phyloP scores from a whole-genome alignment of 2,113 vertebrate species.

The Brachionichthys hirsutus region DNA sequence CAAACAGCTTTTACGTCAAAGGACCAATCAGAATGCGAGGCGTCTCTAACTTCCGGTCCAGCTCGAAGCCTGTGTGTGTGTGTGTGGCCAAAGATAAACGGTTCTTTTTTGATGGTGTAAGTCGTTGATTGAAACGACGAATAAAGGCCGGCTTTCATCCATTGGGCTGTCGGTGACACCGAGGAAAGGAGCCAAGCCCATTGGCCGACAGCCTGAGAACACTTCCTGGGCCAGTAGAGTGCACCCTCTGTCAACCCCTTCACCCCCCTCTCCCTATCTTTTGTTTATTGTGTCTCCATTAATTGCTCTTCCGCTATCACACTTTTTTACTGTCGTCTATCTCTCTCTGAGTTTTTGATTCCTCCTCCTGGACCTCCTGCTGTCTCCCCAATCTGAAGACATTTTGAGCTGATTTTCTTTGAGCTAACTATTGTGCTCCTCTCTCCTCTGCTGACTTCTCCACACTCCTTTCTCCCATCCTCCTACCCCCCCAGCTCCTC shows the following conservation, averaged over 20 bases:
- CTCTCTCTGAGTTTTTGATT: background rate
- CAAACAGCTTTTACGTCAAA: no score
- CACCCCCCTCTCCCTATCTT: conserved; percentile 33
- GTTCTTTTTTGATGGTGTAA: conserved; percentile 68
- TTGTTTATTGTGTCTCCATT: no score
- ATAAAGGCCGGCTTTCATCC: conserved; percentile 77
- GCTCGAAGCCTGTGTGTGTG: conserved; percentile 7
- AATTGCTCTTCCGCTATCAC: conserved; percentile 27
- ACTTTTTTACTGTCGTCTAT: background rate
- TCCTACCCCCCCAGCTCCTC: background rate
- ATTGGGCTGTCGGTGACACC: conserved; percentile 73
- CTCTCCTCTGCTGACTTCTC: background rate
- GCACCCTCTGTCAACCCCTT: conserved; percentile 67
- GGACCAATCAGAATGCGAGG: no score
- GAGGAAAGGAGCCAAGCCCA: conserved; percentile 67
- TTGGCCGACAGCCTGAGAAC: conserved; percentile 76
- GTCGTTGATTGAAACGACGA: conserved; percentile 62
- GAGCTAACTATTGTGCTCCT: no score
- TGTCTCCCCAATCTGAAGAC: background rate
- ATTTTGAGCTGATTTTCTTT: background rate
- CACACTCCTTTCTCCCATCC: background rate
- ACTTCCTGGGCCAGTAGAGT: conserved; percentile 73
- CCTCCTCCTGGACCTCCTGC: background rate
- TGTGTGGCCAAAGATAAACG: conserved; percentile 65
- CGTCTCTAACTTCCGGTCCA: no score